Conservation (phyloP, 1,140 invertebrate genomes). For the Drosophila pruinosa region DNA sequence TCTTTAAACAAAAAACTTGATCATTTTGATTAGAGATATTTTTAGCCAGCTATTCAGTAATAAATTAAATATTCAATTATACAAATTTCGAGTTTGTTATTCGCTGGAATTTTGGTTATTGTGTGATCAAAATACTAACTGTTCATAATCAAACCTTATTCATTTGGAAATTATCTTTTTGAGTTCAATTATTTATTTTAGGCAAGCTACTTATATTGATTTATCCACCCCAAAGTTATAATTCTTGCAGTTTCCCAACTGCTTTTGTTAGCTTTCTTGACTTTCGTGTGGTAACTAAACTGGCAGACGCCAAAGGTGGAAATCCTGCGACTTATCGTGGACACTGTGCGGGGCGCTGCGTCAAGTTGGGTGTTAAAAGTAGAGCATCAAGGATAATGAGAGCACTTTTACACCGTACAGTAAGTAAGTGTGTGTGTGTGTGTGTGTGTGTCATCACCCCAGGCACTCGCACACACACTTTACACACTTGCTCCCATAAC, state of each 20-base stretch:
- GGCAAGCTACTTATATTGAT: too few species aligned
- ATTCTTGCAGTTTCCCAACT: neutral
- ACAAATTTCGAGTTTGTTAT: neutral
- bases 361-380: constrained; percentile 63
- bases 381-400: constrained; percentile 76
- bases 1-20: too few species aligned
- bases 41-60: neutral
- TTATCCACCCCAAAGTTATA: too few species aligned
- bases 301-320: neutral
- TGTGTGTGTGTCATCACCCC: constrained; percentile 21
- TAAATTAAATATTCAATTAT: neutral
- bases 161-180: neutral
- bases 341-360: constrained; percentile 17
- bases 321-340: constrained; percentile 8
- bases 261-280: neutral
- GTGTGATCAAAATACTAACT: too few species aligned
- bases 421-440: constrained; percentile 9
- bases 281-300: neutral
- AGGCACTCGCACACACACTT: constrained; percentile 13
- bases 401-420: constrained; percentile 65
- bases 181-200: too few species aligned
- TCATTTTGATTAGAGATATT: neutral
- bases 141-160: neutral
- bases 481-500: constrained; percentile 21
- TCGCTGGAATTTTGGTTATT: neutral